Evolutionary conservation across 2,113 vertebrate species (phyloP).

Genomic region (Spilogale gracilis): DNA sequence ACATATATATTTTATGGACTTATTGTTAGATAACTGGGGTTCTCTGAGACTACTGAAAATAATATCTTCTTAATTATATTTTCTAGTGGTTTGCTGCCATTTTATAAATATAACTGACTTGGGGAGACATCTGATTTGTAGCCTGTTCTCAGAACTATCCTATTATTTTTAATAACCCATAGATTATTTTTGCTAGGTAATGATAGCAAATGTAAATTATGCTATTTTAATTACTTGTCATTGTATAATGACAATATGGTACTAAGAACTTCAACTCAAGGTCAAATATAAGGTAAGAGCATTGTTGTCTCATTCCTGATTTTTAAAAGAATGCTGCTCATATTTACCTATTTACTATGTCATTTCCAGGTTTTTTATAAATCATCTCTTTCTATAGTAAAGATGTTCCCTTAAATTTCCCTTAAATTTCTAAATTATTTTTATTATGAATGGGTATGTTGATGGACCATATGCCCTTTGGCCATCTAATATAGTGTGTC

Average conservation of each 20-base stretch:
- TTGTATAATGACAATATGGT: not conserved
- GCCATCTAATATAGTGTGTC: not conserved
- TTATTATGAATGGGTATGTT: not conserved
- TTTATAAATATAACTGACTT: not conserved
- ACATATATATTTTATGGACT: not conserved
- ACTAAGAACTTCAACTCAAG: not conserved
- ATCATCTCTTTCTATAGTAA: not conserved
- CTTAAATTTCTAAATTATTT: not conserved
- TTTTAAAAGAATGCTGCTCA: not conserved
- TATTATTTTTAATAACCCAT: slow-evolving; percentile 8
- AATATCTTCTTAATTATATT: not conserved
- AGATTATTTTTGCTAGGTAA: not conserved
- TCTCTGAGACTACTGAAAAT: not conserved
- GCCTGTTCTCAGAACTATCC: not conserved
- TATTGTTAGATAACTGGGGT: not conserved
- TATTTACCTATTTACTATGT: not conserved
- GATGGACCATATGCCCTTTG: not conserved
- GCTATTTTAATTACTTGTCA: not conserved
- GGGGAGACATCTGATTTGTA: not conserved
- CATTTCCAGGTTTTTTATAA: not conserved
- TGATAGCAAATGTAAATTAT: not conserved
- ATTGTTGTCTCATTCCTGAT: not conserved
- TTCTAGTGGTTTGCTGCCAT: not conserved
- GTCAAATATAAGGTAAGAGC: not conserved
- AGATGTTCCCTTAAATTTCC: not conserved